Evolutionary conservation across 2,888 invertebrate species (phyloP), one percentile per base, ranked within the genome.

Genomic region (Cheilosia scutellata): DNA sequence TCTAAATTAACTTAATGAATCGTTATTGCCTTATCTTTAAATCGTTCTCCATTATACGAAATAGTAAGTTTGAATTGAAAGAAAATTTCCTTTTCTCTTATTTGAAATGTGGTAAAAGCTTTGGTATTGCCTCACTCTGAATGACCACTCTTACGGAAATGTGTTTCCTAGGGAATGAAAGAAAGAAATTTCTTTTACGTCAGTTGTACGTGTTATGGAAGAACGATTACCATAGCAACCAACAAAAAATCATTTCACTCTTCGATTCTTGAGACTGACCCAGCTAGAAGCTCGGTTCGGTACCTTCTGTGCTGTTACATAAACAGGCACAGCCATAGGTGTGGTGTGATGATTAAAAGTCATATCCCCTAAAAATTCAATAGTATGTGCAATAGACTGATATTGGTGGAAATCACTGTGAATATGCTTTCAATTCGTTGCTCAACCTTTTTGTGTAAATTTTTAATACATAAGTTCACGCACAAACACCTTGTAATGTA

Each of bases 141-240:
- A 40, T 83, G 72, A 78, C 83, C 83, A 74, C 47, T 74, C 33
- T 57, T 53, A 42, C 31, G 33, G 25, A 37, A 57, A 16, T 60
- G 55, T 65, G 37, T 53, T 77, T 60, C 20, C 57, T 27, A 13
- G 70, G 29, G 27, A 70, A 37, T 47, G 76, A 58, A 65, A 42
- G 65, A 70, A 27, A 53, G 42, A 47, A 44, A 71, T 49, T 82
- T 49, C 37, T 16, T 58, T 20, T 49, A 71, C 37, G 53, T 68
- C 49, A 58, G 9, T 58, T 55, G 31, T 60, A 66, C 60, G 53
- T 86, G 86, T 86, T 82, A 68, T 86, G 86, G 76, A 20, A 82
- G 27, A 44, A 72, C 31, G 55, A 63, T 71, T 76, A 57, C 82
- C 76, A 80, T 82, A 63, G 77, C 37, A 57, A 86, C 76, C 37